Base-by-base conservation (phyloP, 2,113 vertebrate species). In the Corapipo altera region DNA sequence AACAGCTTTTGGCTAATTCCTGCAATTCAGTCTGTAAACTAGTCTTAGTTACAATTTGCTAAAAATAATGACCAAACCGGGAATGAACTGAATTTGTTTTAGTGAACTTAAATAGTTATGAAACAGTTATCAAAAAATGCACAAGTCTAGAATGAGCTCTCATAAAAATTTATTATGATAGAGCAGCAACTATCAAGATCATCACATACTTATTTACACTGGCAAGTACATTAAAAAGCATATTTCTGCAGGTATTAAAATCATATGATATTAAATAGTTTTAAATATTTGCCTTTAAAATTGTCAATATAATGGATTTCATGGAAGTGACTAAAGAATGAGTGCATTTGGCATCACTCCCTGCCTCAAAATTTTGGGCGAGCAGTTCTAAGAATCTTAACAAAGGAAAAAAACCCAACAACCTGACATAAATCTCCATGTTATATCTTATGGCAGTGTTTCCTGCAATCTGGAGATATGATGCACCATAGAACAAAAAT, bases 41-140 rank as follows among this genome's bases (percentile, higher is more conserved):
- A 65, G 43, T 66, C 49, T 81, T 89, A 67, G 41, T 80, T 95
- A 86, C 16, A 80, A 59, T 72, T 93, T 95, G 28, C 39, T 88
- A 32, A 89, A 92, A 92, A 87, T 75, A 89, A 81, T 85, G 44
- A 92, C 30, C 70, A 91, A 80, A 62, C 67, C 66, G 30, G 21
- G 52, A 92, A 90, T 87, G 82, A 92, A 95, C 43, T 67, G 33
- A 61, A 91, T 94, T 96, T 87, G 12, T 81, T 96, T 84, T 93
- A 90, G 79, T 89, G 91, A 70, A 86, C 65, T 85, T 77, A 46
- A 23, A 55, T 86, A 97, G 66, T 72, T 91, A 93, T 66, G 89
- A 91, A 95, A 87, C 66, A 89, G 37, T 80, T 84, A 57, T n/a
- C 21, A 65, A 81, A 89, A 37, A 59, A 17, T 17, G n/a, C 30